Evolutionary conservation across 2,113 vertebrate genomes (phyloP), one percentile per base, ranked within the genome.

Genomic region (Meriones unguiculatus): DNA sequence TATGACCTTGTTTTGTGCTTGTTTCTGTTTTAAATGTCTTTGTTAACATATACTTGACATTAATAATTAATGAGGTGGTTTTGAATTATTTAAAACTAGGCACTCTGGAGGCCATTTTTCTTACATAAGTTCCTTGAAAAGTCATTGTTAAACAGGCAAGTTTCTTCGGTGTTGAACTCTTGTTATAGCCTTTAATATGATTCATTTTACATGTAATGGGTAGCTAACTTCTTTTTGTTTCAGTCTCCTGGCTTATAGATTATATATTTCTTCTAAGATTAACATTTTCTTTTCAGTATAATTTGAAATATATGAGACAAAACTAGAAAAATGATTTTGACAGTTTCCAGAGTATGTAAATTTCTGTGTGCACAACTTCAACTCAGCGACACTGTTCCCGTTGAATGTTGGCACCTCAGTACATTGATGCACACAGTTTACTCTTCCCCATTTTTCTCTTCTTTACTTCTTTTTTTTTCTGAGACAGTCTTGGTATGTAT

Each of bases 21-120:
- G n/a, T 76, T 82, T 78, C 35, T 46, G 59, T 70, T 91, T 91
- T 76, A 96, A 73, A 57, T 8, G 75, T 2, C 11, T 46, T 3
- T 88, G n/a, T 64, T 85, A 82, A 69, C 46, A 88, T 46, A 70
- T 28, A 32, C 28, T 69, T 88, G 41, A 54, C 54, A 65, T 57
- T 17, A 85, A 92, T 85, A 89, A 70, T 94, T 87, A 81, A 91
- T 41, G 62, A n/a, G 13, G 32, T 17, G 7, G 12, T 18, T 91
- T 84, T 84, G 62, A 94, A 89, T 64, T n/a, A 85, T 89, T 65
- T 86, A 92, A 89, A 72, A 11, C 35, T 22, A 65, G 17, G 17
- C 35, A 38, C 2, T 85, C 17, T 46, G 28, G 24, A 65, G 20
- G 20, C 22, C 22, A 50, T 86, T 94, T 92, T 96, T 87, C 35